Evolutionary conservation across 2,888 invertebrate species (phyloP).

Genomic region (Synergus gifuensis): DNA sequence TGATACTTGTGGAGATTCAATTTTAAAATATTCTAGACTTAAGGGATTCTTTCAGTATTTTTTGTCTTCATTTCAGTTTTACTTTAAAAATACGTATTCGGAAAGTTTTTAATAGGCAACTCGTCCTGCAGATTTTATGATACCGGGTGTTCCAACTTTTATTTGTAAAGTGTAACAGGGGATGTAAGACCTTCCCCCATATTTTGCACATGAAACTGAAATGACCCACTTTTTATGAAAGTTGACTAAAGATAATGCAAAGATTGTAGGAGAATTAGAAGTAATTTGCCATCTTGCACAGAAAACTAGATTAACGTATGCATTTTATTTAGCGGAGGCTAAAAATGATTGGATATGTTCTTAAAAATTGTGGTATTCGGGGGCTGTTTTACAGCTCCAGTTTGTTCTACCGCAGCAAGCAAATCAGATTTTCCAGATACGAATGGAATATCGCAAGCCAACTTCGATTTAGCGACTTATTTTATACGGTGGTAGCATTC

Average conservation of each 20-base stretch:
- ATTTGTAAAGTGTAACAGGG: too few relatives aligned
- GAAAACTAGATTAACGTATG: neutral
- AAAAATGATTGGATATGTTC: neutral
- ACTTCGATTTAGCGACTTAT: constrained; percentile 9
- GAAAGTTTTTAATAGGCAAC: too few relatives aligned
- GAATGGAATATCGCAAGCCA: constrained; percentile 24
- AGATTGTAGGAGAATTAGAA: neutral
- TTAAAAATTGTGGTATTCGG: neutral
- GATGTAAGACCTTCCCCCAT: too few relatives aligned
- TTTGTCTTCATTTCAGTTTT: neutral
- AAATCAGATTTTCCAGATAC: constrained; percentile 26
- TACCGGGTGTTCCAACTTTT: neutral
- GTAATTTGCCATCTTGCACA: neutral
- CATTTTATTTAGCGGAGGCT: neutral
- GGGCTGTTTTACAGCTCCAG: neutral
- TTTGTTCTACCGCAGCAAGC: neutral
- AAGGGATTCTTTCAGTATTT: neutral
- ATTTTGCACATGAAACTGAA: too few relatives aligned
- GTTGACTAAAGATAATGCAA: too few relatives aligned
- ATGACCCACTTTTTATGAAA: too few relatives aligned
- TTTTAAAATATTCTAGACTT: constrained; percentile 1
- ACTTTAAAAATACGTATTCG: too few relatives aligned
- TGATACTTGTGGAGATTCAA: constrained; percentile 26
- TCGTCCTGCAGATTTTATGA: neutral
- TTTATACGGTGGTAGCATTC: constrained; percentile 14